Base-by-base conservation (phyloP, 2,113 vertebrate genomes). In the Cinclus cinclus region DNA sequence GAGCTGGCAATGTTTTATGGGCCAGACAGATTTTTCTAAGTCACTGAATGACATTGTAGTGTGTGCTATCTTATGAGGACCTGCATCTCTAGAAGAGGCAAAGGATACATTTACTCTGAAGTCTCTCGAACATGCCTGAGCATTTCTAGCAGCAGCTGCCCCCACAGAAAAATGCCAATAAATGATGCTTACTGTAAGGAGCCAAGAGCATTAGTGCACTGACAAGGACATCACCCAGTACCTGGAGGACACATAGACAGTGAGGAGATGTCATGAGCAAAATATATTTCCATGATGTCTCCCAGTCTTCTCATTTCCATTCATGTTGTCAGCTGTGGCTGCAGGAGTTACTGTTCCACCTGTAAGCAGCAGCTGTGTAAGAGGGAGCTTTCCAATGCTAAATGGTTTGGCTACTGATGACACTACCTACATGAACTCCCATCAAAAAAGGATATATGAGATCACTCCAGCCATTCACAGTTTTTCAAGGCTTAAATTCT, bases 401-500 rank as follows among this genome's bases (percentile, higher is more conserved):
- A 82, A 75, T 0, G 0, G 6, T 69, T 76, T 80, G 35, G 46
- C 64, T 83, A 27, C 24, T 0, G 1, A 55, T 4, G 5, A 30
- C 3, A 7, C 15, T 59, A 68, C 12, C 59, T 59, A 27, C 42
- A 59, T 3, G 1, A 33, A 46, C 25, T 71, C 33, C 63, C 23
- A 49, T 87, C 68, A 56, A 60, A 89, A 89, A 65, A 67, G 44
- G 35, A 69, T 95, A 9, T 16, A 59, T 86, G 85, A 90, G 64
- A 90, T 81, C 87, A 92, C 15, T 74, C 53, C 52, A 92, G 67
- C 55, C 30, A 80, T 23, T 63, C 22, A 56, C 31, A 25, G 19
- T 83, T 94, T 70, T 88, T 30, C 42, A 94, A 81, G 46, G 28
- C 39, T 93, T 76, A 70, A 74, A 46, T 90, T 90, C 42, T 95